phyloP scores from a whole-genome alignment of 2,888 invertebrate species.

The Polydrusus tereticollis region DNA sequence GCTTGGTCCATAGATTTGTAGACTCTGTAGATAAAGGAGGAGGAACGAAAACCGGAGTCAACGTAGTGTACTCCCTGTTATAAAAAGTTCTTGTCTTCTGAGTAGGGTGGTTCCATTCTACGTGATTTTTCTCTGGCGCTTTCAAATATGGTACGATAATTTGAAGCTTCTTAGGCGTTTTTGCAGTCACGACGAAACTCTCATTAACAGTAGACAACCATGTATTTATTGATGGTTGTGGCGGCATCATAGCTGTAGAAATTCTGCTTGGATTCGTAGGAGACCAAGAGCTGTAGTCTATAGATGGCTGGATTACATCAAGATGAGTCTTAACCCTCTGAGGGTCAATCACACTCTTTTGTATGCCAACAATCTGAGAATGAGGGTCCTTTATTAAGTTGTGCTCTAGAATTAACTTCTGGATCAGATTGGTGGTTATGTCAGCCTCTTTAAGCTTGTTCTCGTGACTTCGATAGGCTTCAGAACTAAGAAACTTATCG shows the following conservation, averaged over 20 bases:
- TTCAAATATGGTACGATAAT: conserved; percentile 86
- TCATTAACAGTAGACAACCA: conserved; percentile 53
- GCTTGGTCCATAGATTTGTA: conserved; percentile 61
- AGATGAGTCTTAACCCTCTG: conserved; percentile 13
- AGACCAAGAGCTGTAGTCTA: conserved; percentile 59
- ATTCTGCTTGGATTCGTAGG: background rate
- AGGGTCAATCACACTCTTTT: conserved; percentile 36
- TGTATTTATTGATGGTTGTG: conserved; percentile 56
- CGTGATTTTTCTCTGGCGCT: conserved; percentile 57
- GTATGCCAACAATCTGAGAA: conserved; percentile 41
- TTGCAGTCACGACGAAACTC: conserved; percentile 53
- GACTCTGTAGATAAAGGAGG: conserved; percentile 58
- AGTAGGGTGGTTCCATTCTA: conserved; percentile 39
- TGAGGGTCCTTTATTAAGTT: conserved; percentile 47
- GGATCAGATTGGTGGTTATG: conserved; percentile 64
- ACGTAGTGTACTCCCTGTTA: conserved; percentile 57
- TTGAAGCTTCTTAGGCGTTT: conserved; percentile 78
- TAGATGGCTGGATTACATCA: conserved; percentile 54
- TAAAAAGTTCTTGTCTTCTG: conserved; percentile 31
- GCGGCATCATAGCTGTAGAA: conserved; percentile 48
- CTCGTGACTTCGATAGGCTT: conserved; percentile 39
- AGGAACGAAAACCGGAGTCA: conserved; percentile 61
- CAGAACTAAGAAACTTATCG: conserved; percentile 50
- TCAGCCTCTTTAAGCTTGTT: conserved; percentile 31
- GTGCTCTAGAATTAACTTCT: conserved; percentile 56